These are phyloP conservation scores for Xerus inauris DNA, from an alignment of 2,113 vertebrate genomes.

Conservation along the genomic window DNA sequence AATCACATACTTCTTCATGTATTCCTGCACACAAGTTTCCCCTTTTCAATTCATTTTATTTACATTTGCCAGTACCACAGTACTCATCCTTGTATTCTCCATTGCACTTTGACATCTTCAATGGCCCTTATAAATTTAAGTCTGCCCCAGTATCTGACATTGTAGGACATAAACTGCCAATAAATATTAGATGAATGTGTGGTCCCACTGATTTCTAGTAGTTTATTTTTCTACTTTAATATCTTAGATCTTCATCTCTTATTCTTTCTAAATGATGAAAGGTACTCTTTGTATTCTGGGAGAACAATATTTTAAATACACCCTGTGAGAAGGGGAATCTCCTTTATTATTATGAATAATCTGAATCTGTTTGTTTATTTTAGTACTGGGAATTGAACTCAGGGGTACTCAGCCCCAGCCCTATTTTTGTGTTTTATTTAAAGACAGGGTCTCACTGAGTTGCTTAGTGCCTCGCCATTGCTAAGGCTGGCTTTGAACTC, in stretches of 20 bases:
- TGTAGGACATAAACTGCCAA: neutral
- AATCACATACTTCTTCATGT: neutral
- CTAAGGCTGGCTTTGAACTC: too few relatives aligned
- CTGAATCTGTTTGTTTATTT: conserved; percentile 5
- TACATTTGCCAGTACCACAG: neutral
- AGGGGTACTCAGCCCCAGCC: too few relatives aligned
- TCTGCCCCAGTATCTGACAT: neutral
- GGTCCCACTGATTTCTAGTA: neutral
- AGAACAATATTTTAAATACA: neutral
- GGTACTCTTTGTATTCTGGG: neutral
- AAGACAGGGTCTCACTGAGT: too few relatives aligned
- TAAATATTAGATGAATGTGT: neutral
- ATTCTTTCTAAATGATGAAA: neutral
- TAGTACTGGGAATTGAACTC: too few relatives aligned
- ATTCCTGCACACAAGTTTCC: neutral
- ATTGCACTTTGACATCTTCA: neutral
- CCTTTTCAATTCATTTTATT: neutral
- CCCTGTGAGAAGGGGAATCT: neutral
- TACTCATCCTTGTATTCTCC: neutral
- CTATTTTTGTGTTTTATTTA: too few relatives aligned
- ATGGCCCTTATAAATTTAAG: neutral
- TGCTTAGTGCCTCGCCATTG: too few relatives aligned
- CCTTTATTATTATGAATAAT: neutral
- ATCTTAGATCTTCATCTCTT: neutral
- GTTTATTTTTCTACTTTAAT: neutral